A percentile compares a stretch with the other conserved stretches of the same genome.
Conservation (phyloP, 2,888 invertebrate species). For the Julus scandinavius region DNA sequence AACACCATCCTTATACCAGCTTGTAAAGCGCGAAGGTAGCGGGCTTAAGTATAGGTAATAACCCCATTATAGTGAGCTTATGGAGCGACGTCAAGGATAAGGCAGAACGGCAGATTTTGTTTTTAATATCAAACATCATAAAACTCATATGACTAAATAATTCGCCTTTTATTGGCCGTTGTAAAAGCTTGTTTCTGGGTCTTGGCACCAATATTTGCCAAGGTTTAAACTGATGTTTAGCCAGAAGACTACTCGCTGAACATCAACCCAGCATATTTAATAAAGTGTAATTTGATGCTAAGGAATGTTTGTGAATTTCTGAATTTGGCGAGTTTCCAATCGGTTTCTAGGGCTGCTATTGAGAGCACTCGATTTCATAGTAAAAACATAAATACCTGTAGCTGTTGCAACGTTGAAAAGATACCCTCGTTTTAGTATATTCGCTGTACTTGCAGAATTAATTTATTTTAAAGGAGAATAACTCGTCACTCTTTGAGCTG, state of each 20-base stretch:
- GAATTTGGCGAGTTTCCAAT: neutral
- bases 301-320: neutral
- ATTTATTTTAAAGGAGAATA: no score
- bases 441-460: no score
- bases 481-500: no score
- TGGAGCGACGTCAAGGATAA: neutral
- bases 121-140: slow-evolving; percentile 31
- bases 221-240: slow-evolving; percentile 2
- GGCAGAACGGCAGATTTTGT: neutral
- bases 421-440: no score
- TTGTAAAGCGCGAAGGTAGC: neutral
- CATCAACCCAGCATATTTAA: neutral
- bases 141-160: slow-evolving; percentile 10
- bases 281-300: slow-evolving; percentile 1
- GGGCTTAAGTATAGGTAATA: slow-evolving; percentile 28
- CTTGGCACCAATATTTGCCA: slow-evolving; percentile 27
- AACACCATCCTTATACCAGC: neutral
- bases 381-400: neutral
- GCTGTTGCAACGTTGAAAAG: neutral
- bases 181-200: neutral
- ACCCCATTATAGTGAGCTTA: slow-evolving; percentile 34
- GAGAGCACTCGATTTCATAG: neutral
- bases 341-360: neutral
- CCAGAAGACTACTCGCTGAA: neutral
- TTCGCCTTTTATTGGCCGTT: slow-evolving; percentile 20